Conservation (phyloP, 92 coral and sea anemone species). For the Plumapathes pennacea region DNA sequence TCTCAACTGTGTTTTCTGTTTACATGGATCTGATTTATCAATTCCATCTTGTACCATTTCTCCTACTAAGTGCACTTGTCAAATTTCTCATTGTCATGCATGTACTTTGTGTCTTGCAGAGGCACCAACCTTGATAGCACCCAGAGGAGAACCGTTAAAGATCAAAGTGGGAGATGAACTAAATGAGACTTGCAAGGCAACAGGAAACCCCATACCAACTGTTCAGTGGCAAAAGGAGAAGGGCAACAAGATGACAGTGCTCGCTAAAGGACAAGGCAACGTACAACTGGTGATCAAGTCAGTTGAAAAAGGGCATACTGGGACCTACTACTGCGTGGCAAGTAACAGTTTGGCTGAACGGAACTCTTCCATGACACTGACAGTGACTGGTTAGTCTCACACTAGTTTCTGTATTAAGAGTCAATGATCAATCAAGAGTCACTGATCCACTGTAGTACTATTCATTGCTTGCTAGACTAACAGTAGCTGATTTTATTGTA, state of each 20-base stretch:
- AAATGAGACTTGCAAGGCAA: conserved; percentile 59
- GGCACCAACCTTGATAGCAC: conserved; percentile 2
- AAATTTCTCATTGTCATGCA: not conserved
- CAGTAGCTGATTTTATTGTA: too few species aligned
- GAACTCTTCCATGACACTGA: not conserved
- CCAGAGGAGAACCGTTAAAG: not conserved
- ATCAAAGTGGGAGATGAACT: conserved; percentile 6
- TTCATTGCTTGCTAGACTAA: too few species aligned
- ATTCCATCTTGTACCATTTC: not conserved
- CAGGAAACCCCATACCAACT: conserved; percentile 71
- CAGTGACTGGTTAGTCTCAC: not conserved
- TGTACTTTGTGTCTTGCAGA: not conserved
- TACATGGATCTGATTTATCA: not conserved
- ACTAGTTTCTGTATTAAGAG: too few species aligned
- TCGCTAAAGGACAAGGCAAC: not conserved
- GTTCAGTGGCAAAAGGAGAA: conserved; percentile 55
- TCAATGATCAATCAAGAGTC: too few species aligned
- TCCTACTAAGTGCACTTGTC: not conserved
- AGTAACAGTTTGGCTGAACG: conserved; percentile 18
- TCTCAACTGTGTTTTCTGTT: not conserved
- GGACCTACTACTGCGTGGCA: conserved; percentile 66
- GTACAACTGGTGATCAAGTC: conserved; percentile 23
- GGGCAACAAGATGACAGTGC: conserved; percentile 1
- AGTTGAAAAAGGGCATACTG: conserved; percentile 41
- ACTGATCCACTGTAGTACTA: too few species aligned